Base-by-base conservation (phyloP, 2,113 vertebrate species). In the Xiphophorus maculatus region DNA sequence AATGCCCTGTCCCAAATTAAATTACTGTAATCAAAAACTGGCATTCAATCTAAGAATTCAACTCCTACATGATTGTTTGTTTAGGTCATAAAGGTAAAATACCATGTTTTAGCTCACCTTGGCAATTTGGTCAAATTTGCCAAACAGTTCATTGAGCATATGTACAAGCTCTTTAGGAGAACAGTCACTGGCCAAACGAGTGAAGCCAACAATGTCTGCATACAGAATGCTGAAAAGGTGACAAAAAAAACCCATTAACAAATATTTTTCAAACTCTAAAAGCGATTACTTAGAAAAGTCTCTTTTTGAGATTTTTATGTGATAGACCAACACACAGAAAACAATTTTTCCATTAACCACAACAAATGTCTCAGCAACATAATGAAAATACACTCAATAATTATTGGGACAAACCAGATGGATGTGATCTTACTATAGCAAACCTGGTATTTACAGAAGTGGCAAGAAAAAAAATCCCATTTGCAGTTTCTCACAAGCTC, bases 51-150 rank as follows among this genome's bases (percentile, higher is more conserved):
- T 11, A 29, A 44, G 6, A 51, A 3, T 30, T 51, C 4, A 68
- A 30, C 17, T 58, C 25, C 8, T 19, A 12, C 30, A 68, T 29
- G 27, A 22, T 19, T 12, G 35, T 30, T 9, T 29, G 28, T 35
- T 61, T 27, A 69, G 22, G 1, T 11, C 1, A 67, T 19, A 29
- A 71, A 5, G 2, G 30, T 7, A 25, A 25, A 35, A 69, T 6
- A 66, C 1, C 22, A 54, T 63, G 27, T 48, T 33, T 73, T 54
- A 51, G 80, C 93, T 89, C 87, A 98, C 98, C 96, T 99, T 99
- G 72, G 98, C 98, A 63, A 99, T 99, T 93, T 99, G 98, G 92
- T 99, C 98, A 83, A 99, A 99, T 86, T 99, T 99, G 5, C 98
- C 98, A 66, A 99, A 99, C 66, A 99, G 94, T 48, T 99, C 97